Evolutionary conservation across 2,888 invertebrate species (phyloP).

Genomic region (Ptychoptera albimana): DNA sequence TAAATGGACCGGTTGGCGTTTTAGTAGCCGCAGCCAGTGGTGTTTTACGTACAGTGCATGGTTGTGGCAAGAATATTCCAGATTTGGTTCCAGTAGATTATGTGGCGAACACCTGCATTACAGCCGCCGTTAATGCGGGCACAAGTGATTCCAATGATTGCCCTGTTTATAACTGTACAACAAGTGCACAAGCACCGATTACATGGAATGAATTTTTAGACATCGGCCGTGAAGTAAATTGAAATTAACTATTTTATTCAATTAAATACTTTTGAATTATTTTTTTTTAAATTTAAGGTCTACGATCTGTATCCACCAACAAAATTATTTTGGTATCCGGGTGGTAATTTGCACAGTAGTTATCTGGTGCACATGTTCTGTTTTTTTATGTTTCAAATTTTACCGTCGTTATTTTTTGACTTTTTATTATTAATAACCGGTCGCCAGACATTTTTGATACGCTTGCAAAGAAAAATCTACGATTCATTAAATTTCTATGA

Average conservation of each 20-base stretch:
- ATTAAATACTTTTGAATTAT: not conserved
- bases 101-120: constrained; percentile 34
- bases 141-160: constrained; percentile 18
- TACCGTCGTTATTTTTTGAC: constrained; percentile 39
- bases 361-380: constrained; percentile 31
- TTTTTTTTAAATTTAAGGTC: constrained; percentile 5
- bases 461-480: constrained; percentile 31
- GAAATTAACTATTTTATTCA: not conserved
- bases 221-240: constrained; percentile 16
- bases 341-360: constrained; percentile 19
- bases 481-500: constrained; percentile 29
- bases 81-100: constrained; percentile 40
- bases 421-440: constrained; percentile 29
- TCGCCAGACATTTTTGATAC: constrained; percentile 31
- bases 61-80: constrained; percentile 28
- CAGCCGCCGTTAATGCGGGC: constrained; percentile 29
- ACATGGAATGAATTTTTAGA: constrained; percentile 35
- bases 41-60: constrained; percentile 33
- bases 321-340: constrained; percentile 31
- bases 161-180: constrained; percentile 38
- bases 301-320: constrained; percentile 30
- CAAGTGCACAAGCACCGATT: constrained; percentile 37
- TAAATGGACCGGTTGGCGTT: constrained; percentile 36
- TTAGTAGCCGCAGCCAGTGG: constrained; percentile 29
- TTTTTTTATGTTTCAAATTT: constrained; percentile 35